Evolutionary conservation across 2,113 vertebrate genomes (phyloP).

Genomic region (Nettapus auritus): DNA sequence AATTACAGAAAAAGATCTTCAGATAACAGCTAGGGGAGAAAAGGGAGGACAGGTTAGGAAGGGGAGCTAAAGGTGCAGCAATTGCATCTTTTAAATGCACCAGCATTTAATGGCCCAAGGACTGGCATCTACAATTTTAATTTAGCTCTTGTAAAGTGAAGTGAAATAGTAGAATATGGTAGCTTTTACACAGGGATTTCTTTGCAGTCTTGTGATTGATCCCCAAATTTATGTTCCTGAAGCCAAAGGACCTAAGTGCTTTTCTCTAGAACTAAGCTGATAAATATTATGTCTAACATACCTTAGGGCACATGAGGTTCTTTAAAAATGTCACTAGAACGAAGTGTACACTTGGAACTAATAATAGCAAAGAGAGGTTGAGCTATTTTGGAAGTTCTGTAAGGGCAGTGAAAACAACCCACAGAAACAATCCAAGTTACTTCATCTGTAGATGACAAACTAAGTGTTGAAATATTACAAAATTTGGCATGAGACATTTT

Average conservation of each 20-base stretch:
- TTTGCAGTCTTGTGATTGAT: conserved; percentile 47
- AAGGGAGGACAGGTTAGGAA: not conserved
- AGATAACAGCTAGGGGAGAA: not conserved
- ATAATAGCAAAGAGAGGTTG: conserved; percentile 29
- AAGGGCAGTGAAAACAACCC: conserved; percentile 28
- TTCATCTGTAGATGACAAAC: not conserved
- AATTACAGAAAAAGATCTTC: not conserved
- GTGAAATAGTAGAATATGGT: not conserved
- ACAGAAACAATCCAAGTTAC: conserved; percentile 2
- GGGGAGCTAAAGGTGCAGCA: not conserved
- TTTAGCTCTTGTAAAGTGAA: conserved; percentile 16
- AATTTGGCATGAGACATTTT: not conserved
- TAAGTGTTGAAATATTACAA: not conserved
- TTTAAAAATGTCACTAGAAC: conserved; percentile 52
- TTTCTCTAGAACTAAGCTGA: conserved; percentile 54
- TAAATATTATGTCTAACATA: conserved; percentile 59
- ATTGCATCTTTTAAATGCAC: not conserved
- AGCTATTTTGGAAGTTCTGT: conserved; percentile 28
- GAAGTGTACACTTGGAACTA: conserved; percentile 23
- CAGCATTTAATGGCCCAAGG: not conserved
- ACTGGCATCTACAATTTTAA: not conserved
- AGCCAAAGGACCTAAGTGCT: conserved; percentile 32
- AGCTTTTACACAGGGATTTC: not conserved
- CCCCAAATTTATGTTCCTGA: conserved; percentile 52
- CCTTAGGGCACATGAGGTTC: conserved; percentile 43